Conservation (phyloP, 2,113 vertebrate genomes). For the Dendropsophus ebraccatus region DNA sequence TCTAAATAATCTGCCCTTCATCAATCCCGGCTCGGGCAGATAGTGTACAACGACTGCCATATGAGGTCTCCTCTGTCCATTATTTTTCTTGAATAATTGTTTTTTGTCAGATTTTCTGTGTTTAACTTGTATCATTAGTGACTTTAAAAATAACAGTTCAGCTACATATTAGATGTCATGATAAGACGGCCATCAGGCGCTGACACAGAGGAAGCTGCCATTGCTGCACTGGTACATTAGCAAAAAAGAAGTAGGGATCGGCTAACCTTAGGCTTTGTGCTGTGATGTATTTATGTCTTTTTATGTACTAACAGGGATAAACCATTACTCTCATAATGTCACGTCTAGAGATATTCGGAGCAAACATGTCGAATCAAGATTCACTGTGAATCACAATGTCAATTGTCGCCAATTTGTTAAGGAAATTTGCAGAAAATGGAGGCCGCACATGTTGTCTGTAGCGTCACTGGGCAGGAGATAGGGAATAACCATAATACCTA, state of each 20-base stretch:
- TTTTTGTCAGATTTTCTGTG: slow-evolving; percentile 20
- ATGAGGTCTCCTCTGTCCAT: not conserved
- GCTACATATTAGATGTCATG: not conserved
- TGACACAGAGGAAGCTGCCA: not conserved
- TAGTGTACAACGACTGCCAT: not conserved
- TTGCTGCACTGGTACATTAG: not conserved
- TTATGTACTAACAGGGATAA: not conserved
- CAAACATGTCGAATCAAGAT: no score
- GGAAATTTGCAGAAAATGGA: no score
- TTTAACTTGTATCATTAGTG: slow-evolving; percentile 20
- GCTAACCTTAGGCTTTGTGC: not conserved
- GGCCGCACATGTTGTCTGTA: no score
- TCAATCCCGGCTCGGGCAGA: not conserved
- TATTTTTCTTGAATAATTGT: slow-evolving; percentile 19
- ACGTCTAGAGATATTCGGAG: no score
- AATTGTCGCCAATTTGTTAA: no score
- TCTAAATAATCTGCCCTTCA: slow-evolving; percentile 33
- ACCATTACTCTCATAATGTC: not conserved
- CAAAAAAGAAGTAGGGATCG: not conserved
- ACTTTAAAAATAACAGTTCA: slow-evolving; percentile 13
- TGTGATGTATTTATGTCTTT: not conserved
- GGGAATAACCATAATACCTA: no score
- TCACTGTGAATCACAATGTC: no score
- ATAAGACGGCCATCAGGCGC: not conserved
- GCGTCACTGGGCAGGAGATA: no score